These are phyloP conservation scores for Tor tambroides DNA, from an alignment of 2,113 vertebrate species.

Conservation along the genomic window DNA sequence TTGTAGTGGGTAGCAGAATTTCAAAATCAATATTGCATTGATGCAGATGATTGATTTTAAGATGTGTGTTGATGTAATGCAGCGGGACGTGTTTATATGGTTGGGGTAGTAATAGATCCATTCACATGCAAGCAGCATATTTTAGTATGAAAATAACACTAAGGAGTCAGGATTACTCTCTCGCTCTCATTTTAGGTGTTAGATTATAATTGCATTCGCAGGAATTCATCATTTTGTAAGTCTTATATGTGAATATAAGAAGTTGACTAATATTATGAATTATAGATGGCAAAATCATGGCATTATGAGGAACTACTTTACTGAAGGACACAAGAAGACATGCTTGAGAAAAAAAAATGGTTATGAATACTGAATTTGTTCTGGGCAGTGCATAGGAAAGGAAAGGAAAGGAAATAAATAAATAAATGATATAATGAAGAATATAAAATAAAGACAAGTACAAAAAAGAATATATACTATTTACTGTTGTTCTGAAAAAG, in stretches of 20 bases:
- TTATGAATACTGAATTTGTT: conserved; percentile 33
- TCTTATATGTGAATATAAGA: not conserved
- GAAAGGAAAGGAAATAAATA: not conserved
- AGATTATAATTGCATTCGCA: conserved; percentile 18
- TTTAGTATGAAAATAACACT: not conserved
- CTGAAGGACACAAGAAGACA: not conserved
- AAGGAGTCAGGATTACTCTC: not conserved
- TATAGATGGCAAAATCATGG: conserved; percentile 24
- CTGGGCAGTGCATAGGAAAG: not conserved
- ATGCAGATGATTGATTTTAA: not conserved
- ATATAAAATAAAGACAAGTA: no score
- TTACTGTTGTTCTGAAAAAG: no score
- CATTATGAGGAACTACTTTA: conserved; percentile 4
- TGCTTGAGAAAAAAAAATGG: not conserved
- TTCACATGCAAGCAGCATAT: not conserved
- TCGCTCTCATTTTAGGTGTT: not conserved
- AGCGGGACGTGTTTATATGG: not conserved
- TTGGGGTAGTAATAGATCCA: not conserved
- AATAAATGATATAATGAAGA: no score
- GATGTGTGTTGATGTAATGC: not conserved
- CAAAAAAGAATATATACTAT: no score
- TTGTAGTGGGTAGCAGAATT: not conserved
- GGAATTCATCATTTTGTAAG: conserved; percentile 25
- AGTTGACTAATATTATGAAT: conserved; percentile 27
- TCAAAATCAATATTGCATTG: not conserved